phyloP scores from a whole-genome alignment of 2,113 vertebrate species.

The Otis tarda region DNA sequence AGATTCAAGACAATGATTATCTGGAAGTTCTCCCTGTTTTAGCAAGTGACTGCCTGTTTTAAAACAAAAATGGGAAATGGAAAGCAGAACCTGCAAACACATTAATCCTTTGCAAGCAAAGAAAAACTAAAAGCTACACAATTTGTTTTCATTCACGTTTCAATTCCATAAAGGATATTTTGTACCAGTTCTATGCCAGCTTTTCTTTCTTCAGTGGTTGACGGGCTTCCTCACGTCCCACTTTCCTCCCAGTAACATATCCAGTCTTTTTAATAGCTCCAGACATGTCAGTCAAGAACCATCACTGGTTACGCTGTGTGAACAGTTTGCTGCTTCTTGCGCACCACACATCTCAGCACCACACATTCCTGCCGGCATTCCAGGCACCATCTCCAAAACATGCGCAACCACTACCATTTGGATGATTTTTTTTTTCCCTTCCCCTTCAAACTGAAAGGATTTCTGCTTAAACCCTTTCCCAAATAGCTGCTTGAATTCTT shows the following conservation, averaged over 20 bases:
- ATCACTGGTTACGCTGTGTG: background rate
- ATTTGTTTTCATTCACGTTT: background rate
- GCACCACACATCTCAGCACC: background rate
- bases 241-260: background rate
- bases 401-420: accelerated
- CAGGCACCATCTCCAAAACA: background rate
- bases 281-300: background rate
- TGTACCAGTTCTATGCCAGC: background rate
- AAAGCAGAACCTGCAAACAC: slow-evolving; percentile 42
- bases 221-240: background rate
- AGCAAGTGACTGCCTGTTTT: background rate
- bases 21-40: background rate
- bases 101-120: background rate
- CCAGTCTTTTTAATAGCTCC: background rate
- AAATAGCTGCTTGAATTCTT: background rate
- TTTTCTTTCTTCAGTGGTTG: background rate
- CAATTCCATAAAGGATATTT: background rate
- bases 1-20: background rate
- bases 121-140: background rate
- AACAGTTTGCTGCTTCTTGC: background rate
- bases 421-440: background rate
- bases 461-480: background rate
- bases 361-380: background rate
- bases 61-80: slow-evolving; percentile 49
- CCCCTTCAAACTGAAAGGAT: background rate